Percentiles rank a stretch among this genome's conserved stretches.
These are phyloP conservation scores for Menidia menidia DNA, from an alignment of 2,797 vertebrate genomes.

Conservation along the genomic window DNA sequence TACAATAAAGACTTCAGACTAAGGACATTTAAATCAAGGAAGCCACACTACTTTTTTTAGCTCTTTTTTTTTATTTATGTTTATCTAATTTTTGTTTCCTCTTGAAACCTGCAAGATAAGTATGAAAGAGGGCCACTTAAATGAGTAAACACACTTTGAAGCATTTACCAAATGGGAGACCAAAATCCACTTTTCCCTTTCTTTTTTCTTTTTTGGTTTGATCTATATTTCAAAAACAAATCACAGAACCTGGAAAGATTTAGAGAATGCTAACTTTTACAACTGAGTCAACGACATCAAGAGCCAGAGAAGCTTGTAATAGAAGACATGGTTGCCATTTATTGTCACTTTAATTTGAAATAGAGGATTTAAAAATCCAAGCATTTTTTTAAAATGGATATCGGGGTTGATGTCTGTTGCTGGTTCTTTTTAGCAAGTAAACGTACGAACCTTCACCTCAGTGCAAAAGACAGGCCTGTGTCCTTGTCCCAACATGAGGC, in stretches of 20 bases:
- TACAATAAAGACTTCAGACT: slow-evolving; percentile 14
- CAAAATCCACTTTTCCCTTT: background rate
- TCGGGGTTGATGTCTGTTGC: slow-evolving; percentile 63
- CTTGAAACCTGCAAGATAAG: slow-evolving; percentile 22
- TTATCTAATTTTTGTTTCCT: slow-evolving; percentile 28
- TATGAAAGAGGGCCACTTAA: slow-evolving; percentile 18
- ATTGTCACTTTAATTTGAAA: background rate
- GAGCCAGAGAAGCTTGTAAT: background rate
- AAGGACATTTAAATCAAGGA: background rate
- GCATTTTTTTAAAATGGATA: slow-evolving; percentile 7
- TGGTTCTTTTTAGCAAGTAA: slow-evolving; percentile 74
- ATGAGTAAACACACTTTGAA: background rate
- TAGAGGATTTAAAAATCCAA: background rate
- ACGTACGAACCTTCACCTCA: slow-evolving; percentile 64
- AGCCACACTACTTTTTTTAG: slow-evolving; percentile 6
- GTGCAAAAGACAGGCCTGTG: slow-evolving; percentile 66
- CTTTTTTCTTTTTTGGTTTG: background rate
- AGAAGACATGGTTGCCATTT: background rate
- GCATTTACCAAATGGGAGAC: background rate
- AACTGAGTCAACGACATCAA: background rate
- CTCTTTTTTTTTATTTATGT: slow-evolving; percentile 37
- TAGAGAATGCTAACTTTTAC: background rate
- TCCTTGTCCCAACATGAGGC: slow-evolving; percentile 47
- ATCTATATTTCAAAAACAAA: background rate
- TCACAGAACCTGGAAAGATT: background rate